Evolutionary conservation across 1,140 invertebrate species (phyloP).

Genomic region (Plectrocnemia conspersa): DNA sequence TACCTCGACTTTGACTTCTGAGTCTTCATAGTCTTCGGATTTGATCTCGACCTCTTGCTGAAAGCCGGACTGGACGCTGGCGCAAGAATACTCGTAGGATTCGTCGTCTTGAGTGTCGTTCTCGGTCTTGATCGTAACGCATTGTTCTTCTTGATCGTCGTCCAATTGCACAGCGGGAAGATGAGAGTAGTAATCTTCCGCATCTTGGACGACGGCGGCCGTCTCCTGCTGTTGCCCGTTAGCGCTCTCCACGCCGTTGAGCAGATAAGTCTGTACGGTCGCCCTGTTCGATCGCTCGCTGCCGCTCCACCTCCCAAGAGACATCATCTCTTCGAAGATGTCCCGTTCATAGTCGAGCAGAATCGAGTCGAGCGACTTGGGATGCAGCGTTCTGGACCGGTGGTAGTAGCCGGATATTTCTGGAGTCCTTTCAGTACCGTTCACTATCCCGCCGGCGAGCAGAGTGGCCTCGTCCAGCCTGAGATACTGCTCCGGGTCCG

Average conservation of each 20-base stretch:
- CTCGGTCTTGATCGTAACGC: slow-evolving; percentile 23
- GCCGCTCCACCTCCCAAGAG: slow-evolving; percentile 53
- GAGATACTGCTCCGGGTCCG: slow-evolving; percentile 65
- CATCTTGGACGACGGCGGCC: slow-evolving; percentile 1
- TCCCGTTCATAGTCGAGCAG: slow-evolving; percentile 66
- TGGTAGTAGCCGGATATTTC: slow-evolving; percentile 54
- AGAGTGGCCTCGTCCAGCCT: slow-evolving; percentile 47
- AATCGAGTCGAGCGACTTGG: slow-evolving; percentile 70
- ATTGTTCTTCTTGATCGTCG: slow-evolving; percentile 30
- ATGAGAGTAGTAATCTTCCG: slow-evolving; percentile 13
- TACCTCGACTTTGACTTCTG: slow-evolving; percentile 1
- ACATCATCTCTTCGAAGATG: slow-evolving; percentile 72
- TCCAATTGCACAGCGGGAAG: slow-evolving; percentile 18
- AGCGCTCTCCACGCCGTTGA: slow-evolving; percentile 29
- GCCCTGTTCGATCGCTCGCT: slow-evolving; percentile 24
- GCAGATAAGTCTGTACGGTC: slow-evolving; percentile 28
- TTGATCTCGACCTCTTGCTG: slow-evolving; percentile 35
- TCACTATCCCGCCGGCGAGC: slow-evolving; percentile 52
- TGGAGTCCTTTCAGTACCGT: slow-evolving; percentile 60
- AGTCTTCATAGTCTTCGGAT: slow-evolving; percentile 38
- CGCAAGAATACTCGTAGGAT: background rate
- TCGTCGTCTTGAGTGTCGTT: slow-evolving; percentile 8
- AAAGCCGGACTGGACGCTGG: slow-evolving; percentile 15
- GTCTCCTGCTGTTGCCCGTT: slow-evolving; percentile 10
- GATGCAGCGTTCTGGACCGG: slow-evolving; percentile 60